Evolutionary conservation across 2,888 invertebrate genomes (phyloP).

Genomic region (Epiblema foenella): DNA sequence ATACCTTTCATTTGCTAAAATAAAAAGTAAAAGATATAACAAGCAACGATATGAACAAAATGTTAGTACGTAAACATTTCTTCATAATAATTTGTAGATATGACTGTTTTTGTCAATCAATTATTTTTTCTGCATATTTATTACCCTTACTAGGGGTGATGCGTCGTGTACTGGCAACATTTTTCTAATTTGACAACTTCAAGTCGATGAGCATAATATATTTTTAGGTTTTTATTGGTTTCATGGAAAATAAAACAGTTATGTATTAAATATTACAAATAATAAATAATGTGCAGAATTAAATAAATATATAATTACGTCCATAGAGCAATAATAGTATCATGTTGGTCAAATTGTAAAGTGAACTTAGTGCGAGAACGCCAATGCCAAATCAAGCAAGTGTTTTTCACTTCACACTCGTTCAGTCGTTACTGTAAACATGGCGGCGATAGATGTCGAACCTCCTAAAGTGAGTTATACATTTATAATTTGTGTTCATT

Average conservation of each 20-base stretch:
- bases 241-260: neutral
- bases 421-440: constrained; percentile 79
- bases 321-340: neutral
- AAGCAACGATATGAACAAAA: no score
- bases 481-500: constrained; percentile 51
- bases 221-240: neutral
- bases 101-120: neutral
- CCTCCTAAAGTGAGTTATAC: constrained; percentile 69
- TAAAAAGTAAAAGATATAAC: no score
- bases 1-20: no score
- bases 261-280: neutral
- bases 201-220: constrained; percentile 9
- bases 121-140: neutral
- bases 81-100: neutral
- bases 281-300: neutral
- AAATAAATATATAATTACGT: neutral
- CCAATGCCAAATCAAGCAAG: constrained; percentile 39
- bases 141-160: neutral
- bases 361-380: constrained; percentile 53
- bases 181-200: constrained; percentile 26
- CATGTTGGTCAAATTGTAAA: constrained; percentile 50
- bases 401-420: constrained; percentile 52
- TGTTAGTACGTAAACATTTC: no score
- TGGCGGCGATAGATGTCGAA: constrained; percentile 86
- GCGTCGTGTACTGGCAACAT: constrained; percentile 30